Evolutionary conservation across 2,888 invertebrate species (phyloP).

Genomic region (Encarsia formosa): DNA sequence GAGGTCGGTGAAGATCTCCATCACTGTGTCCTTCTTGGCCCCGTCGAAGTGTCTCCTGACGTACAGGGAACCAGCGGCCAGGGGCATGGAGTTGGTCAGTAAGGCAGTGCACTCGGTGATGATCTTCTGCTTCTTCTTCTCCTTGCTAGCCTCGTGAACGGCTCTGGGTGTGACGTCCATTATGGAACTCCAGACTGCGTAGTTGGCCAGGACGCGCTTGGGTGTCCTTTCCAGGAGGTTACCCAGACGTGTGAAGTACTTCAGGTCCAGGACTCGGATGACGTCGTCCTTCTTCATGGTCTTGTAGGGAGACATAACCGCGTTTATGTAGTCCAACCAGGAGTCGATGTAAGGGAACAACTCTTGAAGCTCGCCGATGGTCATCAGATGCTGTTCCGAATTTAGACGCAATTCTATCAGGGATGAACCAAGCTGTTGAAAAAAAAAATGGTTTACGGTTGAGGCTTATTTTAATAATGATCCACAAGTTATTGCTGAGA

Average conservation of each 20-base stretch:
- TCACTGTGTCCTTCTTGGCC: slow-evolving; percentile 75
- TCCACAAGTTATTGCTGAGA: too few relatives aligned
- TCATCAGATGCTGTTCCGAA: too few relatives aligned
- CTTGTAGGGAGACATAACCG: slow-evolving; percentile 65
- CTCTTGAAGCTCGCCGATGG: slow-evolving; percentile 67
- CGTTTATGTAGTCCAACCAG: slow-evolving; percentile 81
- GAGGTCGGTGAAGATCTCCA: slow-evolving; percentile 86
- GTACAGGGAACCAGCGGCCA: slow-evolving; percentile 82
- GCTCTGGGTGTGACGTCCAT: too few relatives aligned
- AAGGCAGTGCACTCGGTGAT: too few relatives aligned
- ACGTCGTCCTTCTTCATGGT: slow-evolving; percentile 64
- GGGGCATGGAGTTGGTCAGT: too few relatives aligned
- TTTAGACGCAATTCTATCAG: too few relatives aligned
- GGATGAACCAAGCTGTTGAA: too few relatives aligned
- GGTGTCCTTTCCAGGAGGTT: slow-evolving; percentile 56
- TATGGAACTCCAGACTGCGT: slow-evolving; percentile 93
- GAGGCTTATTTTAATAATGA: too few relatives aligned
- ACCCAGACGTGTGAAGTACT: slow-evolving; percentile 70
- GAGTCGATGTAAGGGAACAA: slow-evolving; percentile 68
- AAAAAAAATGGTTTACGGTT: too few relatives aligned
- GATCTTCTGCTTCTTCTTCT: too few relatives aligned
- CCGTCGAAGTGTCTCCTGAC: slow-evolving; percentile 84
- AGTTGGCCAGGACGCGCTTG: slow-evolving; percentile 75
- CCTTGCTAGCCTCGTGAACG: too few relatives aligned
- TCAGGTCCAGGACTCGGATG: slow-evolving; percentile 79